These are phyloP conservation scores for Cerastoderma edule DNA, from an alignment of 2,888 invertebrate genomes.

Conservation along the genomic window DNA sequence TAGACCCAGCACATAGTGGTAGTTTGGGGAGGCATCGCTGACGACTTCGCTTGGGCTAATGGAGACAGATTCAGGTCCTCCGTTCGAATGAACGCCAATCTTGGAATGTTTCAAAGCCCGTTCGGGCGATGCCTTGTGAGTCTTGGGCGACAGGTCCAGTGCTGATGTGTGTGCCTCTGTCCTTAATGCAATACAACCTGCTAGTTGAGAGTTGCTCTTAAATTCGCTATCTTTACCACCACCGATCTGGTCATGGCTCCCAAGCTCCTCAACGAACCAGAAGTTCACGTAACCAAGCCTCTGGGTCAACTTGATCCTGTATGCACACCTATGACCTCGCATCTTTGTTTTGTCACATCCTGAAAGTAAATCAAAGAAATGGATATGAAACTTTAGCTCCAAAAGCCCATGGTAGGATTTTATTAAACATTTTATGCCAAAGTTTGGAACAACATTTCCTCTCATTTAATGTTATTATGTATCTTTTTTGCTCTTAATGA, in stretches of 20 bases:
- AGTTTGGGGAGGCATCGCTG: constrained; percentile 31
- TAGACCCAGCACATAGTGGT: constrained; percentile 57
- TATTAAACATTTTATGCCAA: no score
- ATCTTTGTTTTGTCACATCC: constrained; percentile 78
- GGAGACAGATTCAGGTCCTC: constrained; percentile 38
- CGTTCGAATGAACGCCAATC: constrained; percentile 22
- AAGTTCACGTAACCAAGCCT: constrained; percentile 76
- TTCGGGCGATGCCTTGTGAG: constrained; percentile 32
- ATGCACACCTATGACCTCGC: constrained; percentile 77
- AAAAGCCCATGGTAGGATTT: no score
- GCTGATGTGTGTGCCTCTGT: not conserved
- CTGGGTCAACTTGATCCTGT: constrained; percentile 78
- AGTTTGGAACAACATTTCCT: no score
- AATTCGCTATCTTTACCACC: constrained; percentile 47
- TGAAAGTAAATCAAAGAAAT: constrained; percentile 49
- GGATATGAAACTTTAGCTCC: no score
- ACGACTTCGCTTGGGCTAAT: constrained; percentile 28
- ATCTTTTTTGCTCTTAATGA: no score
- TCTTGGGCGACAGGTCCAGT: constrained; percentile 16
- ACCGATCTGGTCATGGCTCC: constrained; percentile 71
- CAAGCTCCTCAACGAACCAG: constrained; percentile 79
- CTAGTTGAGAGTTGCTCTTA: constrained; percentile 40
- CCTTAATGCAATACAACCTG: not conserved
- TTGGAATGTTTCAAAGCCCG: constrained; percentile 34
- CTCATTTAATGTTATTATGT: no score